Percentiles rank a stretch among this genome's conserved stretches.
These are phyloP conservation scores for Rhipidura dahli DNA, from an alignment of 2,113 vertebrate species.

Conservation along the genomic window DNA sequence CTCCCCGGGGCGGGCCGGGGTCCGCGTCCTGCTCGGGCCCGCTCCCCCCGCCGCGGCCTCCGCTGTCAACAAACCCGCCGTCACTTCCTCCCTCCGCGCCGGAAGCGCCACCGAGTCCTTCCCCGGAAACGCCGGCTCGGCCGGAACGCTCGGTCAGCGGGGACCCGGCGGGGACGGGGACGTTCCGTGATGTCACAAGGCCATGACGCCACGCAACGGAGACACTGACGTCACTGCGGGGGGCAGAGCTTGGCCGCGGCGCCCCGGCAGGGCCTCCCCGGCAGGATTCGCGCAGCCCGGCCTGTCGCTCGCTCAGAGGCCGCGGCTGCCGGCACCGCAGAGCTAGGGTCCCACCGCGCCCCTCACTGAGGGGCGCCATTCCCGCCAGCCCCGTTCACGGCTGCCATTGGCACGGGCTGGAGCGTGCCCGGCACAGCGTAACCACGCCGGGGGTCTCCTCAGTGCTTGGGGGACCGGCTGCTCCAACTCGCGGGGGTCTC, in stretches of 20 bases:
- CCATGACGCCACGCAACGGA: neutral
- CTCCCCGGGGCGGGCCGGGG: slow-evolving; percentile 5
- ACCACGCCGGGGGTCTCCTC: neutral
- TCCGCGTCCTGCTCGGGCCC: neutral
- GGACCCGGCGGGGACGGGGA: neutral
- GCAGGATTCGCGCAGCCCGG: neutral
- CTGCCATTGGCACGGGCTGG: neutral
- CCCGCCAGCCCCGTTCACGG: neutral
- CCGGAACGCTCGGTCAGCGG: neutral
- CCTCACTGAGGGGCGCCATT: neutral
- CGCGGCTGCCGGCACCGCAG: neutral
- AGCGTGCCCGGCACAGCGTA: neutral
- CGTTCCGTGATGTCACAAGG: neutral
- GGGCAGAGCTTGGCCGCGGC: neutral
- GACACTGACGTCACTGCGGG: neutral
- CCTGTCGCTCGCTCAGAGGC: neutral
- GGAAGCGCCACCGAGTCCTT: neutral
- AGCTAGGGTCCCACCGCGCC: neutral
- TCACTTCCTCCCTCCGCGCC: slow-evolving; percentile 61
- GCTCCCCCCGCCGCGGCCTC: slow-evolving; percentile 56
- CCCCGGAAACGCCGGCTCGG: neutral
- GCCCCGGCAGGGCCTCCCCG: neutral
- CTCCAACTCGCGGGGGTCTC: neutral
- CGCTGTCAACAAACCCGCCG: slow-evolving; percentile 85
- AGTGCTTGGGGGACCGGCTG: neutral